Base-by-base conservation (phyloP, 2,797 vertebrate species). In the Pempheris klunzingeri region DNA sequence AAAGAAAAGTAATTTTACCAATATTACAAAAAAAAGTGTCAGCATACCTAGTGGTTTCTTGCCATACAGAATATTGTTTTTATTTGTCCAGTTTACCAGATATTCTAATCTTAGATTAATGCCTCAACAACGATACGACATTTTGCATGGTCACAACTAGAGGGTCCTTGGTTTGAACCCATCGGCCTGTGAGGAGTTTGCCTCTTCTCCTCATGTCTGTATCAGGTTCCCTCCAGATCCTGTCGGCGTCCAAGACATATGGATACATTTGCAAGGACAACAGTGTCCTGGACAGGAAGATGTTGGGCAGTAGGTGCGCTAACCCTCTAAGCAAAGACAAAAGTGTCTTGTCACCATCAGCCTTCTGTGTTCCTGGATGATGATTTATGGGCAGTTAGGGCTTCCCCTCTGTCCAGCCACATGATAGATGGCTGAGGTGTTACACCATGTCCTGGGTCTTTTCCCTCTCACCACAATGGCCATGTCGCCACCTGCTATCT, bases 341-440 rank as follows among this genome's bases (percentile, higher is more conserved):
- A 78, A 70, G 12, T 41, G 49, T 75, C 59, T 49, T 71, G 60
- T 78, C 87, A 81, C 58, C 44, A 36, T 65, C 71, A 54, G 47
- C 38, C 47, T 28, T 49, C 36, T 74, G 20, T 72, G 30, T 74
- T 69, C 92, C 90, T 91, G 90, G 92, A 91, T 89, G 70, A 84
- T 94, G 95, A 96, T 96, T 95, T 95, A 96, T 96, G 92, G 94
- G 92, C 92, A 86, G 92, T 85, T 74, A 41, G 78, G 75, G 77
- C 70, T 76, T 90, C 83, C 78, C 65, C 78, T 82, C 74, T 76
- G 53, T 84, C 62, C 64, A 78, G 77, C 75, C 82, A 83, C 86
- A 90, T 96, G 96, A 96, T 95, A 93, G 95, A 97, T 96, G 93
- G 94, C 94, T 91, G 93, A 93, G 75, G 86, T 94, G 94, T 94